phyloP scores from a whole-genome alignment of 2,888 invertebrate species.

The Cordilura impudica region DNA sequence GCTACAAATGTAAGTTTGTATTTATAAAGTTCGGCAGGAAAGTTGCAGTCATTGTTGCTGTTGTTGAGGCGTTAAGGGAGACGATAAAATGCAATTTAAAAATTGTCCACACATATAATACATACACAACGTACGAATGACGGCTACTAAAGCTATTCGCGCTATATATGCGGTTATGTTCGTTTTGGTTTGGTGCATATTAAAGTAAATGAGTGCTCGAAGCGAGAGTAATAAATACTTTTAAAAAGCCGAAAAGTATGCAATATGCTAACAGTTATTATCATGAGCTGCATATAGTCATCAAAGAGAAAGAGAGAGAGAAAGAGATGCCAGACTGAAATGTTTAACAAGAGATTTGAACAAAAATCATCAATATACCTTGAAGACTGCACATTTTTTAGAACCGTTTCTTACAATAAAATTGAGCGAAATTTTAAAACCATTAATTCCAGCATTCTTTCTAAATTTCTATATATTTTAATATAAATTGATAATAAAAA shows the following conservation, averaged over 20 bases:
- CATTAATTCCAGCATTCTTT: too few relatives aligned
- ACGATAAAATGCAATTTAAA: constrained; percentile 51
- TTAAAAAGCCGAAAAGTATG: constrained; percentile 65
- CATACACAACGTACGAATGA: constrained; percentile 37
- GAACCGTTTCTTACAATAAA: too few relatives aligned
- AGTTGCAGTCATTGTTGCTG: constrained; percentile 14
- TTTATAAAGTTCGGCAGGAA: background rate
- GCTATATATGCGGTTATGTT: background rate
- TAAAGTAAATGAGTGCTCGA: constrained; percentile 54
- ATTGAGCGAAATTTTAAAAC: too few relatives aligned
- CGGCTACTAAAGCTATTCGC: background rate
- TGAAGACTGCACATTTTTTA: too few relatives aligned
- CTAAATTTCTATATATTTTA: too few relatives aligned
- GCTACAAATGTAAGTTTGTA: constrained; percentile 34
- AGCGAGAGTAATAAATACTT: constrained; percentile 62
- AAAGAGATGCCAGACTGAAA: constrained; percentile 26
- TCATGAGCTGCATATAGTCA: constrained; percentile 31
- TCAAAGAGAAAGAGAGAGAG: background rate
- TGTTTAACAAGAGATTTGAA: background rate
- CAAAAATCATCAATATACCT: background rate
- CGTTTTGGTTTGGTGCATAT: background rate
- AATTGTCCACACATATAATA: constrained; percentile 46
- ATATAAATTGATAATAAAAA: too few relatives aligned
- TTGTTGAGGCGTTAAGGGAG: constrained; percentile 21
- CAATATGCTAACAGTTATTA: constrained; percentile 62